Base-by-base conservation (phyloP, 2,797 vertebrate genomes). In the Caiman crocodilus region DNA sequence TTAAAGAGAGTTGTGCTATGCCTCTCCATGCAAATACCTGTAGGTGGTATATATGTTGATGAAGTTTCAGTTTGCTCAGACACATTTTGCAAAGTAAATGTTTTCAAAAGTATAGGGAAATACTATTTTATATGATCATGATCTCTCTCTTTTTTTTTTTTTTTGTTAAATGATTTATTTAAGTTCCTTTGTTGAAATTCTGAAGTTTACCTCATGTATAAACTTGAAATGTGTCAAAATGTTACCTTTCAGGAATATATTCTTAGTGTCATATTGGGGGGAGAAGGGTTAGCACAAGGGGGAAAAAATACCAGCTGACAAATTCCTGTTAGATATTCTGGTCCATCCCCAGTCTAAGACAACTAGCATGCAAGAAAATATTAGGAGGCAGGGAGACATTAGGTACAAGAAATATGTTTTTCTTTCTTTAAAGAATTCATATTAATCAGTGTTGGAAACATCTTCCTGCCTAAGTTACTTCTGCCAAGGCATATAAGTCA, bases 101-200 rank as follows among this genome's bases (percentile, higher is more conserved):
- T 5, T 32, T 84, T 58, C 76, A 79, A 83, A 76, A 60, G 77
- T 61, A 79, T 76, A 91, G 91, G 87, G 82, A 94, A 96, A 91
- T 74, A 50, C n/a, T 63, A 11, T 81, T 10, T 92, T 86, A 87
- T 87, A 79, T 50, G 21, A 59, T 77, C 21, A 64, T 9, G 23
- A 56, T 65, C 7, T 17, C 30, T n/a, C n/a, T 87, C 65, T 89
- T 85, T 91, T 87, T 84, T 95, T 83, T 13, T 92, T 82, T 91
- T 94, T 94, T 87, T 30, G 82, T 64, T 64, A 61, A 32, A 56
- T 3, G 57, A 1, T 82, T 64, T 79, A 16, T 55, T 56, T 80
- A 56, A 92, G n/a, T 6, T 23, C 57, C 56, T 75, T 32, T 42
- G 2, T 50, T 75, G 57, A 64, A 81, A 64, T 69, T 4, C 3